Percentiles rank a stretch among this genome's conserved stretches.
These are phyloP conservation scores for Gymnopithys bicolor DNA, from an alignment of 2,797 vertebrate species.

Conservation along the genomic window DNA sequence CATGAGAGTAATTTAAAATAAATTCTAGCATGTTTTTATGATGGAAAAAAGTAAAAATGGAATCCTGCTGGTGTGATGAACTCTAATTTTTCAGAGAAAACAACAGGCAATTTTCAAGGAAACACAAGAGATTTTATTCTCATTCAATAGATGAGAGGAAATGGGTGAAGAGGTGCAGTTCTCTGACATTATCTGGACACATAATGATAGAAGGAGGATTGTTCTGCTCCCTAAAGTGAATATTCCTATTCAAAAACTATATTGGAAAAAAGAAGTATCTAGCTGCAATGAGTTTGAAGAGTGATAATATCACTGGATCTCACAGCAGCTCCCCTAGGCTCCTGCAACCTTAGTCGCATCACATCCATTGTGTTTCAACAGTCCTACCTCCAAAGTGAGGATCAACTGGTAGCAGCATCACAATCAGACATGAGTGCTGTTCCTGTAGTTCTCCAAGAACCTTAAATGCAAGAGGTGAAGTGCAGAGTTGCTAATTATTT, in stretches of 20 bases:
- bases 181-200: neutral
- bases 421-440: neutral
- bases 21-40: neutral
- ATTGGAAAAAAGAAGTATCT: neutral
- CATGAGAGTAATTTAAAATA: neutral
- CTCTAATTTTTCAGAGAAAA: constrained; percentile 12
- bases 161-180: neutral
- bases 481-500: constrained; percentile 26
- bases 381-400: fast-evolving
- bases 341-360: neutral
- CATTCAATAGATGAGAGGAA: neutral
- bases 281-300: neutral
- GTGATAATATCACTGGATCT: neutral
- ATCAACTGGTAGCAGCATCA: neutral
- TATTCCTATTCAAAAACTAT: neutral
- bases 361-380: neutral
- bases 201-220: neutral
- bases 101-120: neutral
- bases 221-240: neutral
- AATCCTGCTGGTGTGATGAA: neutral
- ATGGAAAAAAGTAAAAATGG: neutral
- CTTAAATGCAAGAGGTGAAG: neutral
- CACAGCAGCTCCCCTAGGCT: neutral
- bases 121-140: neutral
- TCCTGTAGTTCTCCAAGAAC: neutral